Percentiles rank a stretch among this genome's conserved stretches.
Conservation (phyloP, 2,888 invertebrate species). For the Nephrotoma guestfalica region DNA sequence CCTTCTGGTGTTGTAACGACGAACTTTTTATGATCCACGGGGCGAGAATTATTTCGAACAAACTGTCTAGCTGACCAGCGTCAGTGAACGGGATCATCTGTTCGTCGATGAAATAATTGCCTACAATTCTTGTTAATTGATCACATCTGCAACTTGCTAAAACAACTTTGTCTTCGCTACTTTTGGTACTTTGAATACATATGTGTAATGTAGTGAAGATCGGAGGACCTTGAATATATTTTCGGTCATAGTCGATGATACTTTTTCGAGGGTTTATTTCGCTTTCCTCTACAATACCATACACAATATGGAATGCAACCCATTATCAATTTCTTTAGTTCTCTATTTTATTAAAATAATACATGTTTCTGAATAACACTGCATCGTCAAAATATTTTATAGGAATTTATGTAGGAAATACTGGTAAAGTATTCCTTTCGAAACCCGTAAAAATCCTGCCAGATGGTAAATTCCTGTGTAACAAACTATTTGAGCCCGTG, state of each 20-base stretch:
- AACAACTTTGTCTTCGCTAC: constrained; percentile 12
- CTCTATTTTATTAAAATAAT: not conserved
- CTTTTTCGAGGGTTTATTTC: not conserved
- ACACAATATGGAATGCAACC: not conserved
- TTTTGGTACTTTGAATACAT: not conserved
- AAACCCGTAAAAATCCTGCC: not conserved
- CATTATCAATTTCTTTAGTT: not conserved
- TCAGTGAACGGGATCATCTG: constrained; percentile 21
- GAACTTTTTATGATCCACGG: constrained; percentile 25
- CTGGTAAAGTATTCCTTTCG: not conserved
- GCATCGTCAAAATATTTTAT: not conserved
- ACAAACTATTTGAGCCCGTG: not conserved
- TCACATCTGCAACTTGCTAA: constrained; percentile 17
- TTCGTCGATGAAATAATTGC: constrained; percentile 18
- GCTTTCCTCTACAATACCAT: not conserved
- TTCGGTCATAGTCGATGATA: not conserved
- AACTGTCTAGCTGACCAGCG: constrained; percentile 11
- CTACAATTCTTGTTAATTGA: constrained; percentile 13
- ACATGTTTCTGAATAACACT: not conserved
- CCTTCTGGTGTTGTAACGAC: constrained; percentile 18
- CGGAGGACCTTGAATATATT: not conserved
- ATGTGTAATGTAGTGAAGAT: not conserved
- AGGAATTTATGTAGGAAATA: not conserved
- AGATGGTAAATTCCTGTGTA: not conserved
- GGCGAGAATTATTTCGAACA: constrained; percentile 20